Conservation (phyloP, 2,797 vertebrate genomes). For the Bucorvus abyssinicus region DNA sequence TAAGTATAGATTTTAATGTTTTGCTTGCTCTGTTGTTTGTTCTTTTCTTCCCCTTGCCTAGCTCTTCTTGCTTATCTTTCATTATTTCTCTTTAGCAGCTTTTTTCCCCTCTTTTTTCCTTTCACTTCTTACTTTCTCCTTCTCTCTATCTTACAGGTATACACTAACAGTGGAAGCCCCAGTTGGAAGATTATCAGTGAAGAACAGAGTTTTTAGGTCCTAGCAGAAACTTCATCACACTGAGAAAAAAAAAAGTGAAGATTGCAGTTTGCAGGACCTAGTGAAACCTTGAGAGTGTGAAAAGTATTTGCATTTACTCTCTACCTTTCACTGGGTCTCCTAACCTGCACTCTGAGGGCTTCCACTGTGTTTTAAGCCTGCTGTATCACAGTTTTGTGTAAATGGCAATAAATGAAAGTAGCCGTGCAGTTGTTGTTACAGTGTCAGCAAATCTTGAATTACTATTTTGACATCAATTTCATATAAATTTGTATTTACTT, state of each 20-base stretch:
- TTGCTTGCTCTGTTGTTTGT: background rate
- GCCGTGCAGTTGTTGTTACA: background rate
- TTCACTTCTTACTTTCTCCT: background rate
- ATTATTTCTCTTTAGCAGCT: background rate
- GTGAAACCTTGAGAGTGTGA: conserved; percentile 19
- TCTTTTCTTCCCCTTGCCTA: background rate
- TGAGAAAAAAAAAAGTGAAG: background rate
- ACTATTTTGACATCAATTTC: conserved; percentile 51
- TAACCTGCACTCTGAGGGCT: conserved; percentile 14
- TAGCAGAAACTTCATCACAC: conserved; percentile 39
- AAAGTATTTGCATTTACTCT: background rate
- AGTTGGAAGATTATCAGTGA: conserved; percentile 44
- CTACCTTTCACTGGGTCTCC: conserved; percentile 3
- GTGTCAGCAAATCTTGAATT: conserved; percentile 50
- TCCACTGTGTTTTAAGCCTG: background rate
- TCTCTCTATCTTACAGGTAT: conserved; percentile 50
- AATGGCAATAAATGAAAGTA: background rate
- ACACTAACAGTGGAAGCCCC: conserved; percentile 39
- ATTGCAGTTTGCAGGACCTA: background rate
- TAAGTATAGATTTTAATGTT: background rate
- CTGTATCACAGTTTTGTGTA: background rate
- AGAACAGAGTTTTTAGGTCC: conserved; percentile 15
- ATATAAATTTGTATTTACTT: conserved; percentile 3
- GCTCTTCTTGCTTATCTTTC: background rate
- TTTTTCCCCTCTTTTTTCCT: background rate